Conservation (phyloP, 2,888 invertebrate genomes). For the Drosophila suboccidentalis region DNA sequence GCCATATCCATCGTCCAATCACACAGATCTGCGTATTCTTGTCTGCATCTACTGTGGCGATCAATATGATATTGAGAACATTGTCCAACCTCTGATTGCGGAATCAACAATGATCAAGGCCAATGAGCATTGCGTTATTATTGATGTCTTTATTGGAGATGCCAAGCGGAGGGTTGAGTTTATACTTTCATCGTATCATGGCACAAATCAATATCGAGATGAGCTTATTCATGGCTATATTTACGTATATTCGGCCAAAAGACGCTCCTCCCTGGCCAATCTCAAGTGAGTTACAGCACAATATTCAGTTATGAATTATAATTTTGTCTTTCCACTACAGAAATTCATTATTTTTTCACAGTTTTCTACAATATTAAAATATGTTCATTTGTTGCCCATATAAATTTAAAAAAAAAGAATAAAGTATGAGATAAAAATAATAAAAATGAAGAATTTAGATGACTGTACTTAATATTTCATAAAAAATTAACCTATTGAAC, state of each 20-base stretch:
- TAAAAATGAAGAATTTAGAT: too few species aligned
- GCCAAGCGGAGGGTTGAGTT: slow-evolving; percentile 95
- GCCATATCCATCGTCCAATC: slow-evolving; percentile 83
- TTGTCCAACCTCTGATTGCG: slow-evolving; percentile 93
- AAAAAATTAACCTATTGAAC: too few species aligned
- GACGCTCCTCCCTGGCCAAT: slow-evolving; percentile 97
- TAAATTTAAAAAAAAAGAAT: too few species aligned
- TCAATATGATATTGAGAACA: slow-evolving; percentile 95
- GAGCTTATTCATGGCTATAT: slow-evolving; percentile 98
- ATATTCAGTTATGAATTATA: too few species aligned
- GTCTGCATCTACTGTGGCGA: slow-evolving; percentile 99
- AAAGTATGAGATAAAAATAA: too few species aligned
- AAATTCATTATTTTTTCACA: too few species aligned
- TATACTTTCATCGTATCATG: slow-evolving; percentile 97
- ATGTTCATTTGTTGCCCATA: too few species aligned
- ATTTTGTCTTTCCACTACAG: too few species aligned
- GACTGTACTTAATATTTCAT: too few species aligned
- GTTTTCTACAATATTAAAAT: too few species aligned
- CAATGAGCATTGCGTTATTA: slow-evolving; percentile 92
- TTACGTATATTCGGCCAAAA: slow-evolving; percentile 96
- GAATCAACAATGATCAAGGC: slow-evolving; percentile 90
- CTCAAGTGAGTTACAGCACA: slow-evolving; percentile 88
- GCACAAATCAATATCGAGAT: slow-evolving; percentile 95
- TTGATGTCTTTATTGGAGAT: slow-evolving; percentile 96
- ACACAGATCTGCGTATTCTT: slow-evolving; percentile 90